Evolutionary conservation across 2,113 vertebrate genomes (phyloP).

Genomic region (Turdus rufiventris): DNA sequence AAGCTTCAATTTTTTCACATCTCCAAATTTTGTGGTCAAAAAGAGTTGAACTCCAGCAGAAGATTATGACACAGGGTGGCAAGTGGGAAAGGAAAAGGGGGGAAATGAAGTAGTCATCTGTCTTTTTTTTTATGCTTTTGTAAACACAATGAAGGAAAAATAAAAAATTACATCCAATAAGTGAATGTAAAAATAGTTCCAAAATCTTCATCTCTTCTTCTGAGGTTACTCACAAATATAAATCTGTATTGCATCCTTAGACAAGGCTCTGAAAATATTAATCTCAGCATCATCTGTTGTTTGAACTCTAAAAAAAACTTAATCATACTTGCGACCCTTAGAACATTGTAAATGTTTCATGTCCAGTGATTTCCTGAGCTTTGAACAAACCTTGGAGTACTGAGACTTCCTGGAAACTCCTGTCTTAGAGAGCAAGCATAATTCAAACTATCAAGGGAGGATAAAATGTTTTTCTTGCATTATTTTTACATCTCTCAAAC

Average conservation of each 20-base stretch:
- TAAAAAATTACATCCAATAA: not conserved
- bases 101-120: not conserved
- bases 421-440: not conserved
- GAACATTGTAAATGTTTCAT: not conserved
- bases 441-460: not conserved
- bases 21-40: accelerated
- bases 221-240: not conserved
- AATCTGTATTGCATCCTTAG: not conserved
- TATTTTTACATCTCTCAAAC: not conserved
- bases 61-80: not conserved
- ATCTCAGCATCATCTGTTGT: not conserved
- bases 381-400: not conserved
- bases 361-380: not conserved
- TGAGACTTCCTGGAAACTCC: not conserved
- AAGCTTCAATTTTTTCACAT: not conserved
- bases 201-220: not conserved
- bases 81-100: not conserved
- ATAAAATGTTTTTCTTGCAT: not conserved
- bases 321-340: not conserved
- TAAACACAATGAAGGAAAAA: not conserved
- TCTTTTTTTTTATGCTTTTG: not conserved
- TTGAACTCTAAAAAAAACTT: not conserved
- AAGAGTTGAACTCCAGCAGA: not conserved
- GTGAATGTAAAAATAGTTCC: not conserved
- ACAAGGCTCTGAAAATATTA: not conserved